Conservation (phyloP, 2,797 vertebrate species). For the Scleropages formosus region DNA sequence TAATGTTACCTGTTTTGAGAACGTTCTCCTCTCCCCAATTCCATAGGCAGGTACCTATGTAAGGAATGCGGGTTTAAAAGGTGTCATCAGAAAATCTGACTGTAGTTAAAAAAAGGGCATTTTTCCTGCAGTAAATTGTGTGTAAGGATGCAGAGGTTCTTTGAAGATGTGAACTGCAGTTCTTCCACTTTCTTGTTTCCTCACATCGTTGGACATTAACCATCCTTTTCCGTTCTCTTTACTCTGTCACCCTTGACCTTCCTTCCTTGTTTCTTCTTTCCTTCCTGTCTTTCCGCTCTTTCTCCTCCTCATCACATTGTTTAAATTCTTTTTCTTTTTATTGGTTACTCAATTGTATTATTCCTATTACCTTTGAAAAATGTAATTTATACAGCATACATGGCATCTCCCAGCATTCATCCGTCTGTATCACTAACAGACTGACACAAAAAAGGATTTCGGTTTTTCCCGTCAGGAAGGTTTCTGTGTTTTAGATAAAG, state of each 20-base stretch:
- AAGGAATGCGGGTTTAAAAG: no score
- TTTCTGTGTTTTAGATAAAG: neutral
- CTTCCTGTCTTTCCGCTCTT: slow-evolving; percentile 16
- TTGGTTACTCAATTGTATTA: neutral
- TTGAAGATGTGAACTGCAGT: neutral
- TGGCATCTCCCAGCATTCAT: no score
- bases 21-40: no score
- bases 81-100: no score
- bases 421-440: no score
- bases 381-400: no score
- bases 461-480: neutral
- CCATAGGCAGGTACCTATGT: no score
- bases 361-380: neutral
- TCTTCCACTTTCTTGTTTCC: neutral
- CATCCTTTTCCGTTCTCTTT: no score
- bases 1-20: no score
- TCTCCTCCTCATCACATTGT: neutral
- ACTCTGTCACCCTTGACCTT: neutral
- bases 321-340: neutral
- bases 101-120: no score
- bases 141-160: no score
- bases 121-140: no score
- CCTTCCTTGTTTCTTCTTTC: slow-evolving; percentile 1
- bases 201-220: neutral
- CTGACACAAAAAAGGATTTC: neutral